Base-by-base conservation (phyloP, 2,888 invertebrate species). In the Caenorhabditis auriculariae region DNA sequence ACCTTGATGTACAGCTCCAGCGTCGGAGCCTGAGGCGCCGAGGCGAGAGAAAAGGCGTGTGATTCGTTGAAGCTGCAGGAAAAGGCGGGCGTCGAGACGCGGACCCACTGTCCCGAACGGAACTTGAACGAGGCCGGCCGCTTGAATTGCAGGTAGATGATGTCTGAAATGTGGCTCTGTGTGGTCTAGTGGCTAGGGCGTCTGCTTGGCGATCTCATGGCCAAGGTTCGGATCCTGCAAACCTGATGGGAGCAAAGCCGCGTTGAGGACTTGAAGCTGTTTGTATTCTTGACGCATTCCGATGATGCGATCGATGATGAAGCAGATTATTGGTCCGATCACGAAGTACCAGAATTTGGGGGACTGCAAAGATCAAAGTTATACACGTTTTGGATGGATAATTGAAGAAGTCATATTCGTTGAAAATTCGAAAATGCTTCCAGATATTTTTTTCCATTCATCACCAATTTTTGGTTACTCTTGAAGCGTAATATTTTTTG, bases 51-150 rank as follows among this genome's bases (percentile, higher is more conserved):
- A 82, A 95, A 93, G 15, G 93, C 93, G 83, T 95, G 94, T 84
- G 91, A 93, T 83, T 94, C 94, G 53, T 81, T 82, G 68, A 82
- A 81, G 21, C 92, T 92, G 80, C 93, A 94, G 0, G 91, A 89
- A n/a, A 94, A 84, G 17, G 90, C 90, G 0, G 93, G 93, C 80
- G 94, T 94, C 0, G 91, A 89, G 7, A 94, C 84, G 0, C 94
- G 87, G 7, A 93, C 91, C 82, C 82, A 81, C 65, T 68, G 83
- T 3, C 83, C 83, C 0, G 82, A 82, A 28, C 80, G 80, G 71
- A 93, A 94, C 83, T 92, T 92, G 67, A 94, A 88, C 84, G 93
- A 93, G 0, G 93, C 92, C 4, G 94, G 94, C 42, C 94, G 88
- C 81, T 93, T 93, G 84, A 93, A 94, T 82, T 91, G 93, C 47